Conservation (phyloP, 2,888 invertebrate species). For the Leptinotarsa peninsularis region DNA sequence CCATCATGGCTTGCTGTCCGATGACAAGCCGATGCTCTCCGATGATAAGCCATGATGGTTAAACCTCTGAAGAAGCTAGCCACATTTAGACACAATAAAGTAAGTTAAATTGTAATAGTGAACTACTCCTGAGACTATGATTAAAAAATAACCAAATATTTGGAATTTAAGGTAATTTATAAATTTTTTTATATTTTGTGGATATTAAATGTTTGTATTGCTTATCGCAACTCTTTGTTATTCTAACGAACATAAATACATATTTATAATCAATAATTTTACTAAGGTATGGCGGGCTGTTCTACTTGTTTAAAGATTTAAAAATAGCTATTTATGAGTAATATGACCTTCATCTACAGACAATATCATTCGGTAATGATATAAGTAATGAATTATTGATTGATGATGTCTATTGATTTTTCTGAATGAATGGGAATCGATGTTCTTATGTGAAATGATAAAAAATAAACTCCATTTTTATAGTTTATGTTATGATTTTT, state of each 20-base stretch:
- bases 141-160: too few species aligned
- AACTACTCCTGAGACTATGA: too few species aligned
- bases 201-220: not conserved
- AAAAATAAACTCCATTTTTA: too few species aligned
- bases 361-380: not conserved
- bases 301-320: not conserved
- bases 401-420: not conserved
- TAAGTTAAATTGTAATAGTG: too few species aligned
- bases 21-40: too few species aligned
- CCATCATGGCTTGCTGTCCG: too few species aligned
- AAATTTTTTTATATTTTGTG: not conserved
- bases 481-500: too few species aligned
- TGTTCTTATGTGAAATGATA: too few species aligned
- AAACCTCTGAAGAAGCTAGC: too few species aligned
- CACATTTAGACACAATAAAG: too few species aligned
- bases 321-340: not conserved
- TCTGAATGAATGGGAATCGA: not conserved
- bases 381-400: not conserved
- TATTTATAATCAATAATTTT: conserved; percentile 14
- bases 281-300: not conserved
- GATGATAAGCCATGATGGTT: too few species aligned
- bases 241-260: not conserved
- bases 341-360: not conserved
- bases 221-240: not conserved
- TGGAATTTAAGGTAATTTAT: too few species aligned